Evolutionary conservation across 2,797 vertebrate genomes (phyloP), one percentile per base, ranked within the genome.

Genomic region (Euthynnus affinis): DNA sequence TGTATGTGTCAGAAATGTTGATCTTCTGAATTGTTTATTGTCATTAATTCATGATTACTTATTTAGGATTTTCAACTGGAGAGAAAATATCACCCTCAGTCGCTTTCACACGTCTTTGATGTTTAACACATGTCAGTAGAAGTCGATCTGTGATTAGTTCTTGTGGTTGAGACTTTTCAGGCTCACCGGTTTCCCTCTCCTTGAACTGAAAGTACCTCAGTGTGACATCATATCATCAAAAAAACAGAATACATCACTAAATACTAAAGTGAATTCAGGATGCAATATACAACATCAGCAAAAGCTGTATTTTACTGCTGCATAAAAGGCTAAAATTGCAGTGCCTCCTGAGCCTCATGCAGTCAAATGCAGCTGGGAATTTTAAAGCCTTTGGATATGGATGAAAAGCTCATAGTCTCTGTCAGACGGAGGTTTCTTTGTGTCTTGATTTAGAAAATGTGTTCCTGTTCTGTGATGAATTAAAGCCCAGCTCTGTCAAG

Each of bases 341-440:
- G 84, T 79, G 58, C 80, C 72, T 75, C 58, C 80, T 76, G 82
- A 91, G 83, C 81, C 53, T 17, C 4, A 65, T 59, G 17, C 76
- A 71, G 67, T 80, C 69, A 83, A 86, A 83, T 51, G 56, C 81
- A 81, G 61, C 67, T 69, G 81, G 80, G 80, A 87, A 61, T 80
- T 61, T 58, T 25, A 76, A 84, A 83, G 49, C 64, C 65, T 42
- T 63, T 3, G 6, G 74, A 71, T 62, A 57, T 18, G 37, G 76
- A 86, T 78, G 60, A 78, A 81, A 85, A 70, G 65, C 64, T 79
- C 58, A 65, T 18, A 34, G 59, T n/a, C 34, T 74, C 49, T 51
- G 59, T 70, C 66, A 56, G 49, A 76, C 49, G 76, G n/a, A 52
- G 76, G 67, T 68, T 65, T 66, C 48, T 68, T 67, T 48, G 44